These are phyloP conservation scores for Dicrurus megarhynchus DNA, from an alignment of 2,113 vertebrate genomes.

Conservation along the genomic window DNA sequence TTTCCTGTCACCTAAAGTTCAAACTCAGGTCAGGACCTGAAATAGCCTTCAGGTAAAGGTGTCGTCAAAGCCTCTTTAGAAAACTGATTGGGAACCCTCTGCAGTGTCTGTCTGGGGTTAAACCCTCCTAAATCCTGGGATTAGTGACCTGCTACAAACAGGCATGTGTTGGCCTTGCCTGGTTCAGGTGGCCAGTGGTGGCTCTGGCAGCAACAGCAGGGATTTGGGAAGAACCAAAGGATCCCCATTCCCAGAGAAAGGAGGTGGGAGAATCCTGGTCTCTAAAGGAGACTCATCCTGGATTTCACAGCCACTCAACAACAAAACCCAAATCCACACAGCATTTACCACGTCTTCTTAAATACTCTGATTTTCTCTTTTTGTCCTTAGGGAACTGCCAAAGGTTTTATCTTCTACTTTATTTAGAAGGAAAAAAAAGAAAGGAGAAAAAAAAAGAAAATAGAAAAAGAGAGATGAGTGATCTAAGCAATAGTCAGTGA, in stretches of 20 bases:
- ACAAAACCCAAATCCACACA: background rate
- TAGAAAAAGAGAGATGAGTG: background rate
- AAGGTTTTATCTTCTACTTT: background rate
- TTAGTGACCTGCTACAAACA: background rate
- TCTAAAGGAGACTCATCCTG: background rate
- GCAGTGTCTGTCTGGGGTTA: background rate
- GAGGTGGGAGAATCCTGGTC: background rate
- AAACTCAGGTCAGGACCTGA: background rate
- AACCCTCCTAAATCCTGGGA: background rate
- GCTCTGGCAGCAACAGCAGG: background rate
- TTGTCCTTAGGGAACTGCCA: background rate
- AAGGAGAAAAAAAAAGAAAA: background rate
- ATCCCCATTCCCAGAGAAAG: background rate
- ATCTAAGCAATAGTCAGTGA: background rate
- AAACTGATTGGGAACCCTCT: background rate
- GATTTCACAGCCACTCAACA: background rate
- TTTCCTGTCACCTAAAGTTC: background rate
- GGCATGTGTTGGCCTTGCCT: background rate
- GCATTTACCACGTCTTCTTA: background rate
- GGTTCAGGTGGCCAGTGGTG: background rate
- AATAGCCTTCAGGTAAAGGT: slow-evolving; percentile 7
- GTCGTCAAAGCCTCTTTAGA: slow-evolving; percentile 35
- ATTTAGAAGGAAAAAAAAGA: background rate
- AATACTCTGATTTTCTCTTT: background rate
- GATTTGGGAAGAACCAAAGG: background rate